These are phyloP conservation scores for Eupithecia subfuscata DNA, from an alignment of 2,888 invertebrate species.

Conservation along the genomic window DNA sequence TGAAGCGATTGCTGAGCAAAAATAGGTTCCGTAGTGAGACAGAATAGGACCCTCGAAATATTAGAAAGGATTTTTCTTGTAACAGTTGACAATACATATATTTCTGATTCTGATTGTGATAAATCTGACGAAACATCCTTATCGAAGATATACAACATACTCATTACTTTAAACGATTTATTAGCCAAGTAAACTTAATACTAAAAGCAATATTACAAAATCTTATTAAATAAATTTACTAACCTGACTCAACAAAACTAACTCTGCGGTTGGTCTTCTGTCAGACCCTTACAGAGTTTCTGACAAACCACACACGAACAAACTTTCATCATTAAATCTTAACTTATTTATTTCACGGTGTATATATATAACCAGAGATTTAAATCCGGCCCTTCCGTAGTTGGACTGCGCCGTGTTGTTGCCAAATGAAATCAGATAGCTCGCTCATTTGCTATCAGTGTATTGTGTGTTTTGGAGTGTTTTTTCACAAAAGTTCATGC, in stretches of 20 bases:
- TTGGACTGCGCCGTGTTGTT: too few relatives aligned
- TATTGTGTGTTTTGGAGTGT: too few relatives aligned
- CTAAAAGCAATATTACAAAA: neutral
- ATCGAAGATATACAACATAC: neutral
- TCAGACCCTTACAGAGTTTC: neutral
- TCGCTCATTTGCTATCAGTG: too few relatives aligned
- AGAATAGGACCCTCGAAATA: too few relatives aligned
- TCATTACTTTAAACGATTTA: neutral
- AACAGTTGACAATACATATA: too few relatives aligned
- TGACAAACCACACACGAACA: neutral
- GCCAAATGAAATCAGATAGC: too few relatives aligned
- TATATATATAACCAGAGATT: neutral
- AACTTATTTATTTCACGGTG: neutral
- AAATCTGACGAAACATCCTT: neutral
- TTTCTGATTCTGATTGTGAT: too few relatives aligned
- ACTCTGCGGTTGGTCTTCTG: neutral
- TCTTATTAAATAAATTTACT: neutral
- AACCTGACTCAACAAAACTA: neutral
- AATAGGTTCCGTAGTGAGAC: too few relatives aligned
- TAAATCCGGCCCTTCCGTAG: too few relatives aligned
- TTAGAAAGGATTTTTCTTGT: too few relatives aligned
- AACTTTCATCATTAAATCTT: neutral
- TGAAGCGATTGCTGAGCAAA: too few relatives aligned
- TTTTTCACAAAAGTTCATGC: too few relatives aligned
- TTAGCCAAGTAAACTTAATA: neutral